phyloP scores from a whole-genome alignment of 2,113 vertebrate species.

The Thunnus thynnus region DNA sequence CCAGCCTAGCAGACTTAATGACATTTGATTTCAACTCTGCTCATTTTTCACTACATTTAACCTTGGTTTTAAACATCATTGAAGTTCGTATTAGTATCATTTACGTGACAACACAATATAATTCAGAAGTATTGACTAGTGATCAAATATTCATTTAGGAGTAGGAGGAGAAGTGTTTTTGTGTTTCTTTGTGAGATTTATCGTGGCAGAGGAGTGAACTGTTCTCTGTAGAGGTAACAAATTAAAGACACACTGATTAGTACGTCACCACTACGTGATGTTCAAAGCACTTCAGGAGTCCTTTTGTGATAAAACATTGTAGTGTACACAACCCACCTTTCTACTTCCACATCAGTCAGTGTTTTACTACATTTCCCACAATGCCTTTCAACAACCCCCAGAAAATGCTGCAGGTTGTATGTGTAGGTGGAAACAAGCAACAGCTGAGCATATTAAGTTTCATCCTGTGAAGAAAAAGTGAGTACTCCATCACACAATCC shows the following conservation, averaged over 20 bases:
- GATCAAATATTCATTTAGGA: constrained; percentile 13
- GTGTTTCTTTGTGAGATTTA: not conserved
- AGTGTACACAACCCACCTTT: not conserved
- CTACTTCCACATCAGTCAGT: not conserved
- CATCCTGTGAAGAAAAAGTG: constrained; percentile 4
- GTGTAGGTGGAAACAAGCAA: constrained; percentile 11
- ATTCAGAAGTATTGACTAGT: constrained; percentile 13
- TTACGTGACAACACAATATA: constrained; percentile 42
- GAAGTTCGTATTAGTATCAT: constrained; percentile 44
- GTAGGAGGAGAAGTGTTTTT: not conserved
- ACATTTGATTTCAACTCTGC: constrained; percentile 49
- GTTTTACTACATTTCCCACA: constrained; percentile 8
- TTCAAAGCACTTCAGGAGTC: not conserved
- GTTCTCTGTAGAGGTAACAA: not conserved
- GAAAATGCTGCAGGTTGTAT: not conserved
- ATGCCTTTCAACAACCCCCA: not conserved
- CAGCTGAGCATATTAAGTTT: constrained; percentile 28
- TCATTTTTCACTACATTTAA: constrained; percentile 70
- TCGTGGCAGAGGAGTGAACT: not conserved
- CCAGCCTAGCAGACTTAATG: constrained; percentile 42
- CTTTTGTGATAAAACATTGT: not conserved
- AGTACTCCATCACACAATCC: not conserved
- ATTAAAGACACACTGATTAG: too few relatives aligned
- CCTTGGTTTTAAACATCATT: constrained; percentile 52
- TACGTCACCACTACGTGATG: too few relatives aligned